Base-by-base conservation (phyloP, 1,140 invertebrate species). In the Helicoverpa armigera region DNA sequence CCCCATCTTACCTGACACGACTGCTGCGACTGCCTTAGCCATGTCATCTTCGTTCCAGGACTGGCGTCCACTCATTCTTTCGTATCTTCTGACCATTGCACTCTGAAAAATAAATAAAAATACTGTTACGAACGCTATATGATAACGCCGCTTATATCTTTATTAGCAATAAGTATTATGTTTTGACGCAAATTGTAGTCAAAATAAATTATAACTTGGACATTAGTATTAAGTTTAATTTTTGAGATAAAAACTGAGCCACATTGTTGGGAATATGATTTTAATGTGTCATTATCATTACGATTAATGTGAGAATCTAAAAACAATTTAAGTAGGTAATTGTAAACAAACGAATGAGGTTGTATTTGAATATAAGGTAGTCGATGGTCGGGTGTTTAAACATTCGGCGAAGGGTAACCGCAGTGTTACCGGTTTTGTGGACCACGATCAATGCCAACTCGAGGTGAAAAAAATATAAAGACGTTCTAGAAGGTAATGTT, bases 1-100 rank as follows among this genome's bases (percentile, higher is more conserved):
- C 29, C 94, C 94, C 94, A 95, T 95, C 86, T 95, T 93, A 79
- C 94, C 94, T 83, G 92, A 94, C 7, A 95, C 92, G 7, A 95
- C 94, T 56, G 94, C 94, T 16, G 91, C 89, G 13, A 95, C 94
- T 43, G 95, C 94, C 83, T 90, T 91, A 50, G 94, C 91, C 95
- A 95, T 95, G 82, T 94, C 90, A 77, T 95, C 94, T 88, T 94
- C 92, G 83, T 85, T 92, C 95, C 95, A 95, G 54, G 90, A 92
- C 88, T 95, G 94, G 70, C 95, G 91, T 69, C 94, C 92, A 83
- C 93, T 95, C 90, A 94, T 95, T 85, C 95, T 94, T 88, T 94
- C 94, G 90, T 95, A 95, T 89, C 89, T 95, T 79, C 93, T 86
- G 75, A 96, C 93, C 95, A 95, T 91, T 86, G 85, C 88, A 86